Conservation (phyloP, 2,113 vertebrate species). For the Python bivittatus region DNA sequence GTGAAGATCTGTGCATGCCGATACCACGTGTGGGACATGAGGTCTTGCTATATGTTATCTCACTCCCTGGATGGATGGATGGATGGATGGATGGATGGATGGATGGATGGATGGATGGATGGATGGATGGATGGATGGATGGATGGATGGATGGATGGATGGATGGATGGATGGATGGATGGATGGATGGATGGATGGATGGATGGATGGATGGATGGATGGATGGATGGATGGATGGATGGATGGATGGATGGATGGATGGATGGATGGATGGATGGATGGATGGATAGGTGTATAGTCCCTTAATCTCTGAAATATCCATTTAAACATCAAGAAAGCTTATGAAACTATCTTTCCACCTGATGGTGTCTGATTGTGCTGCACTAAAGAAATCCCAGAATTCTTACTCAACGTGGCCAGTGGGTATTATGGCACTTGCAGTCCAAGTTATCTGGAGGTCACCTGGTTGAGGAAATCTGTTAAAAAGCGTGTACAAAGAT, state of each 20-base stretch:
- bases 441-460: neutral
- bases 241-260: too few species aligned
- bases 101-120: neutral
- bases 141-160: neutral
- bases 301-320: neutral
- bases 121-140: neutral
- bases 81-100: neutral
- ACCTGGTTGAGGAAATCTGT: neutral
- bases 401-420: neutral
- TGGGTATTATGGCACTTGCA: neutral
- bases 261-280: neutral
- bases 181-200: neutral
- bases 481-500: neutral
- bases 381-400: neutral
- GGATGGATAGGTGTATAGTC: too few species aligned
- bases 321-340: neutral
- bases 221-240: neutral
- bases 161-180: neutral
- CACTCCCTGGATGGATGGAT: neutral
- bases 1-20: neutral
- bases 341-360: neutral
- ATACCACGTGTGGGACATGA: neutral
- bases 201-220: neutral
- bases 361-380: neutral
- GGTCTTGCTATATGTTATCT: neutral